These are phyloP conservation scores for Microcebus murinus DNA, from an alignment of 2,113 vertebrate genomes.

Conservation along the genomic window DNA sequence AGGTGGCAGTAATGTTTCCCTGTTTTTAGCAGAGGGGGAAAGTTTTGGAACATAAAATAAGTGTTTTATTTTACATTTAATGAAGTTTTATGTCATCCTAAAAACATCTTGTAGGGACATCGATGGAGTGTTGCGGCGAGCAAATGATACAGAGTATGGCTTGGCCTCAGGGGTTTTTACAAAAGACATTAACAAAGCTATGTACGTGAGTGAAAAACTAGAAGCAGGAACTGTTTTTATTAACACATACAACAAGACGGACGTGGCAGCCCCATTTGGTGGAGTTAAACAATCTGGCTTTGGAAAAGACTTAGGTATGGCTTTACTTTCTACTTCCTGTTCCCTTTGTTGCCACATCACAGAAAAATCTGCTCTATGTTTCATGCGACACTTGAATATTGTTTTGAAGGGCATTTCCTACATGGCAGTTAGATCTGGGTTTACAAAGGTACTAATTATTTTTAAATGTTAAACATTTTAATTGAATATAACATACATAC, in stretches of 20 bases:
- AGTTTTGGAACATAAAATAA: neutral
- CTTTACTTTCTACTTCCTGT: accelerated
- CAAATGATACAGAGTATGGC: slow-evolving; percentile 96
- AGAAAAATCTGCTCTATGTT: neutral
- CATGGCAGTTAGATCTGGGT: neutral
- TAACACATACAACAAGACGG: slow-evolving; percentile 99
- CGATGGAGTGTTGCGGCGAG: slow-evolving; percentile 92
- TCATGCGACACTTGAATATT: accelerated
- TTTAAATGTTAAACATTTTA: neutral
- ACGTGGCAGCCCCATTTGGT: slow-evolving; percentile 96
- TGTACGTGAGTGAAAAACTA: slow-evolving; percentile 95
- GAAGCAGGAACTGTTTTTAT: slow-evolving; percentile 97
- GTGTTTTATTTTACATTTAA: neutral
- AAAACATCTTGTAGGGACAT: slow-evolving; percentile 87
- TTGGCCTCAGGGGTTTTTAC: slow-evolving; percentile 98
- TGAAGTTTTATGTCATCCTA: slow-evolving; percentile 31
- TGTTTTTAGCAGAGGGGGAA: neutral
- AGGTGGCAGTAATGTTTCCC: neutral
- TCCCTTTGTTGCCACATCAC: neutral
- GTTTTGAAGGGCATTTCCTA: neutral
- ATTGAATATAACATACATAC: neutral
- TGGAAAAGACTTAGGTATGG: slow-evolving; percentile 96
- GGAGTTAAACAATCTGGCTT: slow-evolving; percentile 98
- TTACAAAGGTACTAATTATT: neutral
- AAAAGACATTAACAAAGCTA: slow-evolving; percentile 95